Evolutionary conservation across 2,113 vertebrate species (phyloP), one percentile per base, ranked within the genome.

Genomic region (Noturus placidus): DNA sequence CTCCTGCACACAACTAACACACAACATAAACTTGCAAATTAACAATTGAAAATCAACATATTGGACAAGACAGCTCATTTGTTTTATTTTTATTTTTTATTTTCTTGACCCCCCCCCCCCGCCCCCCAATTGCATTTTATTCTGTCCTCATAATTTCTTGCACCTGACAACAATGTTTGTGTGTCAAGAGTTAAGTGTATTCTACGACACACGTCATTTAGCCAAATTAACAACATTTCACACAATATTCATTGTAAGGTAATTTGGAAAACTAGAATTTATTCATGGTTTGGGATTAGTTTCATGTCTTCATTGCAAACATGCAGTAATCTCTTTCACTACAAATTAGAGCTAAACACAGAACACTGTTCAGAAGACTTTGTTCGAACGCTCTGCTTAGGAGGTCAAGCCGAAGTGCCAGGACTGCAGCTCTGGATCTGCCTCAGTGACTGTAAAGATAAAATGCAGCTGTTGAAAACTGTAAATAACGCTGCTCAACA

Each of bases 391-490:
- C 22, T 30, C 52, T 61, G 54, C 69, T 35, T 22, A 87, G 35
- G 9, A 59, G 50, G 59, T 83, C 56, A 63, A 63, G 22, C 42
- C 5, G 9, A 84, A 78, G 72, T 42, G 67, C 70, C 69, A 85
- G 25, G 52, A 42, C 35, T 61, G 54, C 5, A 81, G 25, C 76
- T 30, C 59, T 22, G 61, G 7, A 61, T 78, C n/a, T 38, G 82
- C 84, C 56, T 84, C 50, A 61, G 50, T 88, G 61, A 70, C 13
- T 17, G 14, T 42, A 88, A 33, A 86, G 85, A 74, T 86, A 30
- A 80, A 90, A 90, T 65, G 61, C 87, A 88, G 87, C 81, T 86
- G 84, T 86, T 83, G 63, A 59, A 86, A 46, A 67, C 74, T 88
- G 87, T 84, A 86, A 90, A 84, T 84, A 84, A 76, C 52, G 70